A percentile compares a stretch with the other conserved stretches of the same genome.
These are phyloP conservation scores for Avahi laniger DNA, from an alignment of 2,797 vertebrate genomes.

Conservation along the genomic window DNA sequence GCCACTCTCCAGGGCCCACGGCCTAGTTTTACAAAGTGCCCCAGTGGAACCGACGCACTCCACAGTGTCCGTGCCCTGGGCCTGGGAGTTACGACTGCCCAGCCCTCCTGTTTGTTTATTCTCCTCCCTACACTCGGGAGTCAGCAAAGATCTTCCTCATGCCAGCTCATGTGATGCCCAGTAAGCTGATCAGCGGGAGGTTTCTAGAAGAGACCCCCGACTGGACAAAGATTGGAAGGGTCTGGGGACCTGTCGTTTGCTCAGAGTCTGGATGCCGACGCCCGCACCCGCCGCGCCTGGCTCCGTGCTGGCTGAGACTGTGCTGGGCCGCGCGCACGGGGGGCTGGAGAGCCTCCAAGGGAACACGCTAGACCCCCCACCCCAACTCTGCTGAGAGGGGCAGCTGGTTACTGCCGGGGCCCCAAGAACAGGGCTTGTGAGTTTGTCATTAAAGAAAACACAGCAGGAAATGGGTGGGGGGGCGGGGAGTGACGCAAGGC, in stretches of 20 bases:
- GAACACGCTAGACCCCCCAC: neutral
- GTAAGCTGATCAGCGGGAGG: accelerated
- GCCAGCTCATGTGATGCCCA: accelerated
- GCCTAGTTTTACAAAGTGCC: too few relatives aligned
- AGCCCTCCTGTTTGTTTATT: neutral
- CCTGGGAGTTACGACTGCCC: accelerated
- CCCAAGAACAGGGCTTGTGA: neutral
- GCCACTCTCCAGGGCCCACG: too few relatives aligned
- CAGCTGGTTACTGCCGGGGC: neutral
- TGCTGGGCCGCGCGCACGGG: too few relatives aligned
- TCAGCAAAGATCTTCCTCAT: accelerated
- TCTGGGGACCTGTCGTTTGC: accelerated
- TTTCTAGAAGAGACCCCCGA: neutral
- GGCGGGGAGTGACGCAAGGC: accelerated
- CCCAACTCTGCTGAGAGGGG: neutral
- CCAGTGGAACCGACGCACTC: accelerated
- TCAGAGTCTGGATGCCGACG: accelerated
- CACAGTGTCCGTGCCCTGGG: accelerated
- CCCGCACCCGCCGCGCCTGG: accelerated
- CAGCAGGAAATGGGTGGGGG: accelerated
- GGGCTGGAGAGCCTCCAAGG: neutral
- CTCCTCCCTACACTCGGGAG: too few relatives aligned
- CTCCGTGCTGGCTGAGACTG: accelerated
- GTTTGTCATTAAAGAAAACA: neutral
- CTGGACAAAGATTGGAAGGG: accelerated